These are phyloP conservation scores for Euclidia mi DNA, from an alignment of 2,888 invertebrate genomes.

Conservation along the genomic window DNA sequence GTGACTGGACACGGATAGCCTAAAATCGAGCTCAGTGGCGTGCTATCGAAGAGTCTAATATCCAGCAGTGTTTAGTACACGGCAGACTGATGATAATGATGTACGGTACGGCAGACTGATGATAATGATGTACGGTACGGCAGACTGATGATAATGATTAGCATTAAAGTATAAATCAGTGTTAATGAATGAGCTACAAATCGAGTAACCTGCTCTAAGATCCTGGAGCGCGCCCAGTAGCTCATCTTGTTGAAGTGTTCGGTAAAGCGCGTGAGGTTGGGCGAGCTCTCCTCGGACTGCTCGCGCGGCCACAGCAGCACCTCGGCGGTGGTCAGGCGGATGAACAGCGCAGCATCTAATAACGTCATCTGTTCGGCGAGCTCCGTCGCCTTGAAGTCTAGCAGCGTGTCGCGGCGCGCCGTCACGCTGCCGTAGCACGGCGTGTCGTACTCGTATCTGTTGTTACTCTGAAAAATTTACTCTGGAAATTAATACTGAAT, in stretches of 20 bases:
- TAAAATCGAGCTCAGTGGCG: too few relatives aligned
- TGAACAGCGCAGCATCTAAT: constrained; percentile 98
- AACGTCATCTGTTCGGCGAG: constrained; percentile 99
- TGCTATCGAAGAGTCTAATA: too few relatives aligned
- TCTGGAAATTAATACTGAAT: not conserved
- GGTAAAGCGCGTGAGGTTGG: constrained; percentile 98
- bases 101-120: too few relatives aligned
- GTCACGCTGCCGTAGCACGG: constrained; percentile 83
- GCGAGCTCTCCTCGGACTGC: constrained; percentile 98
- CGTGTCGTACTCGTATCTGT: constrained; percentile 82
- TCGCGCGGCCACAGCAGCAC: constrained; percentile 99
- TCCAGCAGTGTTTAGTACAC: too few relatives aligned
- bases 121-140: too few relatives aligned
- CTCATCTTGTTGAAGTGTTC: constrained; percentile 99
- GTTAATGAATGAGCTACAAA: not conserved
- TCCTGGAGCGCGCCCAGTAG: constrained; percentile 98
- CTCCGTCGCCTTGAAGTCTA: constrained; percentile 98
- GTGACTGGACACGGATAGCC: too few relatives aligned
- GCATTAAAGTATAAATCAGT: too few relatives aligned
- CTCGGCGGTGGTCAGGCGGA: constrained; percentile 99
- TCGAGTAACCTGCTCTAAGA: constrained; percentile 93
- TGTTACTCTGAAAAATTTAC: constrained; percentile 70
- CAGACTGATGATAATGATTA: too few relatives aligned
- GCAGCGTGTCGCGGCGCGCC: constrained; percentile 90
- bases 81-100: too few relatives aligned